A percentile compares a stretch with the other conserved stretches of the same genome.
These are phyloP conservation scores for Actenoides lindsayi DNA, from an alignment of 2,113 vertebrate genomes.

Conservation along the genomic window DNA sequence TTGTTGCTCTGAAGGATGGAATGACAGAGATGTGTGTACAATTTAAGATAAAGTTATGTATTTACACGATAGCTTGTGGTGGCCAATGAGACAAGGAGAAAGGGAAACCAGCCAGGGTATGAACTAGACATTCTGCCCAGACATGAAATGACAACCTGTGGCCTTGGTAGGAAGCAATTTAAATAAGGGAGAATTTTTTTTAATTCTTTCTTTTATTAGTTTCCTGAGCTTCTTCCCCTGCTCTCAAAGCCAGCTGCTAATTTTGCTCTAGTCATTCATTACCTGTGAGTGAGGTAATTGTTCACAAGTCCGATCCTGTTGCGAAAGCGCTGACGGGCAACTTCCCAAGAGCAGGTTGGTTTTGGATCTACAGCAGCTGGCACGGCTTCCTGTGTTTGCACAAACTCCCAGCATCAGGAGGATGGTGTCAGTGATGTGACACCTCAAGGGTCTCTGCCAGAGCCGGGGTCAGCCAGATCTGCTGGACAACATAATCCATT, in stretches of 20 bases:
- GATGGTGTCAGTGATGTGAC: not conserved
- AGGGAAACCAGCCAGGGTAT: not conserved
- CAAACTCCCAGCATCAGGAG: not conserved
- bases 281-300: not conserved
- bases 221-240: not conserved
- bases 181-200: not conserved
- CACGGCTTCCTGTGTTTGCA: not conserved
- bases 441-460: not conserved
- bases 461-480: not conserved
- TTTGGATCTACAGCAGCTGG: not conserved
- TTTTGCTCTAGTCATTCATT: not conserved
- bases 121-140: not conserved
- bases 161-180: not conserved
- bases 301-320: not conserved
- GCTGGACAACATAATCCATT: accelerated
- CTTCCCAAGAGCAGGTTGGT: not conserved
- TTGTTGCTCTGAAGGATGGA: not conserved
- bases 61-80: not conserved
- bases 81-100: not conserved
- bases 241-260: not conserved
- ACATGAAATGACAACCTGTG: accelerated
- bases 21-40: not conserved
- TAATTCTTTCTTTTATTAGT: not conserved
- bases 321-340: not conserved
- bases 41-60: not conserved